phyloP scores from a whole-genome alignment of 37 sponge, comb jelly and placozoan genomes.

The Chondrilla cf. caribensis region DNA sequence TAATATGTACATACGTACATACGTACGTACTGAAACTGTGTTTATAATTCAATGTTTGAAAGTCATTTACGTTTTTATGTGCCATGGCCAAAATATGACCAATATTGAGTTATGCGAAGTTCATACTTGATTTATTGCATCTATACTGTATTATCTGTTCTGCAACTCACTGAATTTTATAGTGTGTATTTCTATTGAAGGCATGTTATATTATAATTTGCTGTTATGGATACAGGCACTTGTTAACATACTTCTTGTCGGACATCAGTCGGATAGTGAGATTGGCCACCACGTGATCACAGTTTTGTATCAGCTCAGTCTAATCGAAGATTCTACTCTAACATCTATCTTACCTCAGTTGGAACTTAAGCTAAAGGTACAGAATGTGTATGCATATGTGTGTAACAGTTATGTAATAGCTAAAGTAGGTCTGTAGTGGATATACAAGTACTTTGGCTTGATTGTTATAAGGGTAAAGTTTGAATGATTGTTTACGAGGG shows the following conservation, averaged over 20 bases:
- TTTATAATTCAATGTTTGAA: no score
- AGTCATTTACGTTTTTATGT: no score
- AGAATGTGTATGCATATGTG: neutral
- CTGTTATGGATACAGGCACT: conserved; percentile 55
- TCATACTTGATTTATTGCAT: no score
- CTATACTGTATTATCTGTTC: no score
- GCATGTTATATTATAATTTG: no score
- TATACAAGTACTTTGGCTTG: neutral
- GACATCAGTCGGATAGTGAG: conserved; percentile 71
- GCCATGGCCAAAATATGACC: no score
- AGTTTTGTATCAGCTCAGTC: conserved; percentile 72
- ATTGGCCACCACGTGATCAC: conserved; percentile 71
- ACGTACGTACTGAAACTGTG: neutral
- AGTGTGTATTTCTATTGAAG: no score
- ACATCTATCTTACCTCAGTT: conserved; percentile 88
- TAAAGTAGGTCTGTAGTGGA: no score
- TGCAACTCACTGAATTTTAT: no score
- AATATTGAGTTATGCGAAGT: no score
- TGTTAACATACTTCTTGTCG: conserved; percentile 64
- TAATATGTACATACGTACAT: neutral
- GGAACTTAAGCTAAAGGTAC: conserved; percentile 83
- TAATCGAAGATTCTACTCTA: conserved; percentile 68
- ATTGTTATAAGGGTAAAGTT: neutral
- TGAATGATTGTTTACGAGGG: neutral
- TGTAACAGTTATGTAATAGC: neutral